A percentile compares a stretch with the other conserved stretches of the same genome.
Conservation (phyloP, 2,797 vertebrate species). For the Passerculus sandwichensis region DNA sequence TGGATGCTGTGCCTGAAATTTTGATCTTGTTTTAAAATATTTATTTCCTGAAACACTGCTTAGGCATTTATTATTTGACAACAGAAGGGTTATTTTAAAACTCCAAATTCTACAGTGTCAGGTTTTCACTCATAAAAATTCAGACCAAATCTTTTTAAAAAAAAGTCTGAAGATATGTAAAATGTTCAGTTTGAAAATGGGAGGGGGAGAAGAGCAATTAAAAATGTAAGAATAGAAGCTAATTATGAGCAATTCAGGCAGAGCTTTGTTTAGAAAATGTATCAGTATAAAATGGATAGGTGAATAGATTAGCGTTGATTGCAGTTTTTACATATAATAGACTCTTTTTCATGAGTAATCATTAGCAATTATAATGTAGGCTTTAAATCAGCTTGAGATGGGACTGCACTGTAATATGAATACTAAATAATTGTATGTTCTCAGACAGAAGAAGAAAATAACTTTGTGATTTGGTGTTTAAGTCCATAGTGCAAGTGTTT, state of each 20-base stretch:
- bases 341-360: conserved; percentile 78
- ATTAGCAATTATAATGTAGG: conserved; percentile 79
- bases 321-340: conserved; percentile 76
- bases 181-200: conserved; percentile 44
- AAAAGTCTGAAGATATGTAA: background rate
- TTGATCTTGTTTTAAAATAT: conserved; percentile 46
- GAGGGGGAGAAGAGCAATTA: conserved; percentile 64
- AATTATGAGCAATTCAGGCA: conserved; percentile 76
- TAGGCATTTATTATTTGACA: conserved; percentile 54
- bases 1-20: background rate
- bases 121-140: conserved; percentile 61
- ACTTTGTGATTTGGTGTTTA: conserved; percentile 19
- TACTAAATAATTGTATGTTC: conserved; percentile 65
- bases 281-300: conserved; percentile 73
- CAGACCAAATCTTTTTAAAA: background rate
- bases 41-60: conserved; percentile 36
- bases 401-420: conserved; percentile 64
- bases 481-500: conserved; percentile 21
- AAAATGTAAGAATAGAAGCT: conserved; percentile 74
- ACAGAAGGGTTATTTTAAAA: conserved; percentile 38
- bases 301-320: conserved; percentile 77
- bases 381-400: conserved; percentile 71
- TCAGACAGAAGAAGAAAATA: conserved; percentile 42
- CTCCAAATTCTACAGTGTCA: conserved; percentile 21
- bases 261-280: conserved; percentile 77